Percentiles rank a stretch among this genome's conserved stretches.
Evolutionary conservation across 2,113 vertebrate species (phyloP).

Genomic region (Microtus oregoni): DNA sequence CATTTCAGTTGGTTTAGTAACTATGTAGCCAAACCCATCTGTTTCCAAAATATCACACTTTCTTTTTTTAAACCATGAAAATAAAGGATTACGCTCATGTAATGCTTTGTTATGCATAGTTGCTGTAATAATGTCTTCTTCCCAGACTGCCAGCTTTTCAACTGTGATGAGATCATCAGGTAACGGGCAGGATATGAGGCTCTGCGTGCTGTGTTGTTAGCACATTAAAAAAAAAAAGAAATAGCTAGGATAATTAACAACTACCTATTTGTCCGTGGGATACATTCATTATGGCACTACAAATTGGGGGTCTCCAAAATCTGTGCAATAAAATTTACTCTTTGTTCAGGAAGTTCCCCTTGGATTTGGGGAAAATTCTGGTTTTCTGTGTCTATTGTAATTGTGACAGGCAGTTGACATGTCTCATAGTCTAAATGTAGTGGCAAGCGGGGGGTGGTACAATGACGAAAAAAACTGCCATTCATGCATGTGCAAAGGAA

Average conservation of each 20-base stretch:
- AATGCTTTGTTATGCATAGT: constrained; percentile 85
- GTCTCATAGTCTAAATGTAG: constrained; percentile 91
- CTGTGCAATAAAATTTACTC: constrained; percentile 92
- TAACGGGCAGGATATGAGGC: constrained; percentile 88
- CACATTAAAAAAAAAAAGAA: constrained; percentile 88
- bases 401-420: constrained; percentile 93
- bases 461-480: constrained; percentile 90
- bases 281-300: constrained; percentile 90
- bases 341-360: constrained; percentile 93
- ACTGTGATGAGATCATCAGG: constrained; percentile 90
- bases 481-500: constrained; percentile 91
- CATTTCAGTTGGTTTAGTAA: constrained; percentile 79
- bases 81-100: constrained; percentile 81
- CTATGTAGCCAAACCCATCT: constrained; percentile 80
- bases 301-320: constrained; percentile 92
- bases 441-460: constrained; percentile 91
- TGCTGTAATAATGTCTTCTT: constrained; percentile 84
- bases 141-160: constrained; percentile 86
- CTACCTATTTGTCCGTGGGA: constrained; percentile 92
- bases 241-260: constrained; percentile 92
- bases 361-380: constrained; percentile 91
- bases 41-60: constrained; percentile 82
- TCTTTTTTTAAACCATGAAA: constrained; percentile 85
- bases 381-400: constrained; percentile 91
- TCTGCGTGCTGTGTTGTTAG: constrained; percentile 88